Evolutionary conservation across 2,797 vertebrate genomes (phyloP).

Genomic region (Hippoglossus hippoglossus): DNA sequence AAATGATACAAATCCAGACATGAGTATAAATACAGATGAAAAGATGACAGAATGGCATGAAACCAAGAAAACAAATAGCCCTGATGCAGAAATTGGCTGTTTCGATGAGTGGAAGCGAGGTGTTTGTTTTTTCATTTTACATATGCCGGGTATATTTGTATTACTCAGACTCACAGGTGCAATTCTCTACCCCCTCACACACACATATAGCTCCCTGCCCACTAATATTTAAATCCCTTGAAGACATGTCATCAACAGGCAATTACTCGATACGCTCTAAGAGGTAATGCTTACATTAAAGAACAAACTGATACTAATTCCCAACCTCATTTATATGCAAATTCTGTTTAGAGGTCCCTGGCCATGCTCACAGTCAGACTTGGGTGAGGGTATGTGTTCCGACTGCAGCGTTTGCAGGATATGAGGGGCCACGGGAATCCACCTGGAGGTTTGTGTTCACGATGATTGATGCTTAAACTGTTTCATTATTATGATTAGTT

Average conservation of each 20-base stretch:
- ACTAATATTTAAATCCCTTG: neutral
- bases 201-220: neutral
- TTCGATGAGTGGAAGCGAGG: neutral
- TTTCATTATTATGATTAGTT: conserved; percentile 28
- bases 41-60: conserved; percentile 1
- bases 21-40: too few species aligned
- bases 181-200: neutral
- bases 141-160: neutral
- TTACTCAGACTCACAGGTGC: neutral
- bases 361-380: conserved; percentile 40
- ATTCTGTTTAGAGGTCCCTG: conserved; percentile 46
- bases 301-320: conserved; percentile 57
- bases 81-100: conserved; percentile 1
- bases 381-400: conserved; percentile 40
- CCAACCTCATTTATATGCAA: conserved; percentile 69
- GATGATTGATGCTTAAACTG: conserved; percentile 46
- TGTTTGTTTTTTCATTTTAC: neutral
- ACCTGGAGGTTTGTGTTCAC: conserved; percentile 40
- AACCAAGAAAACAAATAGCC: neutral
- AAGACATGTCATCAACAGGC: conserved; percentile 41
- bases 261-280: conserved; percentile 22
- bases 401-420: conserved; percentile 40
- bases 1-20: too few species aligned
- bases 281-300: conserved; percentile 41
- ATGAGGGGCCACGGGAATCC: conserved; percentile 35